Percentiles rank a stretch among this genome's conserved stretches.
Conservation (phyloP, 2,888 invertebrate species). For the Brenthis hecate region DNA sequence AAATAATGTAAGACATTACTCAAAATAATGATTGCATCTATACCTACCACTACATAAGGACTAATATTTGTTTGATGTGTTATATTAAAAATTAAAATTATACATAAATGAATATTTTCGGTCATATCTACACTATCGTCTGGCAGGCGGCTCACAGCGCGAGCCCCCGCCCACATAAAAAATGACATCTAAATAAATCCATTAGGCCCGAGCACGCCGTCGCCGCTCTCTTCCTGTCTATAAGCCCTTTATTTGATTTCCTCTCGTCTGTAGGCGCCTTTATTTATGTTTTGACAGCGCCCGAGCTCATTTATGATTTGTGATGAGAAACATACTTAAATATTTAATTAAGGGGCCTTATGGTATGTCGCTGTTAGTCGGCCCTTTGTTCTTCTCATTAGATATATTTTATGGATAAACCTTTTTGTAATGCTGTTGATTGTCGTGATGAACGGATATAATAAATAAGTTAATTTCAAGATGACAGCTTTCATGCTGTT, state of each 20-base stretch:
- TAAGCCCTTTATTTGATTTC: conserved; percentile 69
- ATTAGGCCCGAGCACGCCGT: conserved; percentile 58
- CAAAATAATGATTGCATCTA: not conserved
- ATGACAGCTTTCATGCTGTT: not conserved
- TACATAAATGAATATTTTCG: not conserved
- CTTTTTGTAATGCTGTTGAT: not conserved
- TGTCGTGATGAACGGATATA: not conserved
- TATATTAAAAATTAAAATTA: not conserved
- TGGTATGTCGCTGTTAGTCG: conserved; percentile 29
- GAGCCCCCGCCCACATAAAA: conserved; percentile 82
- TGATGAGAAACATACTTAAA: conserved; percentile 62
- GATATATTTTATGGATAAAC: conserved; percentile 23
- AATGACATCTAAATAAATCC: conserved; percentile 83
- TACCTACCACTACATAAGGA: not conserved
- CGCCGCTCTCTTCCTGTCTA: conserved; percentile 74
- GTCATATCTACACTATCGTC: conserved; percentile 60
- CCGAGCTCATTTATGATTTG: conserved; percentile 62
- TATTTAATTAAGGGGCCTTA: conserved; percentile 43
- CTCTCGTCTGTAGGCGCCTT: conserved; percentile 68
- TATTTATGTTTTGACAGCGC: conserved; percentile 75
- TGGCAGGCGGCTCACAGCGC: conserved; percentile 64
- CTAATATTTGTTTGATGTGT: not conserved
- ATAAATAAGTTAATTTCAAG: not conserved
- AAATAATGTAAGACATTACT: not conserved
- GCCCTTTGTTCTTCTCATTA: conserved; percentile 23